Conservation (phyloP, 2,888 invertebrate genomes). For the Trichopoda pennipes region DNA sequence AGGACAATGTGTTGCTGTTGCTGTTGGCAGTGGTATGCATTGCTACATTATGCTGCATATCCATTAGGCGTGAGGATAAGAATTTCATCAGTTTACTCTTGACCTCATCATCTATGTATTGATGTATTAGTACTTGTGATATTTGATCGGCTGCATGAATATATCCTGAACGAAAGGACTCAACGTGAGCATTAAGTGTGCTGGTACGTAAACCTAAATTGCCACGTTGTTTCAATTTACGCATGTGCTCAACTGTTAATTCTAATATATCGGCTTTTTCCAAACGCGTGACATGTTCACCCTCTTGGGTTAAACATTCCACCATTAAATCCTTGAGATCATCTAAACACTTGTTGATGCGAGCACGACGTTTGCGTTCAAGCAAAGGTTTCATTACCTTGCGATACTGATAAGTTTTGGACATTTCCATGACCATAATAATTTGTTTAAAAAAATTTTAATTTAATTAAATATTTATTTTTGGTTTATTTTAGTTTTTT, state of each 20-base stretch:
- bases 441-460: slow-evolving; percentile 21
- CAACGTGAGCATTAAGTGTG: slow-evolving; percentile 84
- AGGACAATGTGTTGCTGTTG: not conserved
- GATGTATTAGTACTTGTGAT: slow-evolving; percentile 90
- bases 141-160: slow-evolving; percentile 95
- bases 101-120: slow-evolving; percentile 82
- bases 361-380: slow-evolving; percentile 92
- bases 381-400: slow-evolving; percentile 97
- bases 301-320: slow-evolving; percentile 85
- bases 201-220: slow-evolving; percentile 83
- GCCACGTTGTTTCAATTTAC: slow-evolving; percentile 89
- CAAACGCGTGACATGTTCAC: slow-evolving; percentile 92
- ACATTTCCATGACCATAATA: slow-evolving; percentile 83
- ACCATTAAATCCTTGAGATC: slow-evolving; percentile 95
- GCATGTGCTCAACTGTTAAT: slow-evolving; percentile 91
- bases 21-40: slow-evolving; percentile 20
- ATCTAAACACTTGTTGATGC: slow-evolving; percentile 94
- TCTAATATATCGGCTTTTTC: slow-evolving; percentile 94
- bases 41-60: slow-evolving; percentile 74
- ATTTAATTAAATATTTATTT: slow-evolving; percentile 41
- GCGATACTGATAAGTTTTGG: slow-evolving; percentile 95
- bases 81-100: slow-evolving; percentile 90
- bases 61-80: slow-evolving; percentile 90
- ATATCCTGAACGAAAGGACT: slow-evolving; percentile 93
- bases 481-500: slow-evolving; percentile 42